These are phyloP conservation scores for Arnoldichthys spilopterus DNA, from an alignment of 2,797 vertebrate genomes.

Conservation along the genomic window DNA sequence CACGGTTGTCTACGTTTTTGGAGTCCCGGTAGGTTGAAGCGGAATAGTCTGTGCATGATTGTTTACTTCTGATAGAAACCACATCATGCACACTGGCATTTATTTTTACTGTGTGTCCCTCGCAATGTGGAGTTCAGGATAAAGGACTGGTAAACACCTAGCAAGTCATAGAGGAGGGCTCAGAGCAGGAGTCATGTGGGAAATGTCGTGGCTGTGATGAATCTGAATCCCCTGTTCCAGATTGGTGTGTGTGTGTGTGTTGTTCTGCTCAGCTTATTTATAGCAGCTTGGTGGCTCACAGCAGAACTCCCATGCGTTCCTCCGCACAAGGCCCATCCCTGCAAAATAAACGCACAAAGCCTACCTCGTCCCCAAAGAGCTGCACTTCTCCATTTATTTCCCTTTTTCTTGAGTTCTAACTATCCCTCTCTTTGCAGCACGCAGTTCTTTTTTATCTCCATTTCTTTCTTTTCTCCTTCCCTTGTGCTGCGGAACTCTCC, in stretches of 20 bases:
- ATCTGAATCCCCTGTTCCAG: constrained; percentile 53
- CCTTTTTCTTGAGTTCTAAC: background rate
- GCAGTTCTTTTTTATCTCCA: background rate
- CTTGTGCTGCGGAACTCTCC: background rate
- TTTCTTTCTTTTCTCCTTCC: background rate
- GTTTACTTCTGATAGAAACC: constrained; percentile 40
- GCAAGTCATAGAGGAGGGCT: constrained; percentile 40
- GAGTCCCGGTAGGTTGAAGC: constrained; percentile 28
- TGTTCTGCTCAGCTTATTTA: constrained; percentile 53
- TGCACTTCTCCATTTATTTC: background rate
- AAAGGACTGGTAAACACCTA: constrained; percentile 39
- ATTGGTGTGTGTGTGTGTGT: constrained; percentile 32
- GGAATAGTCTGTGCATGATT: constrained; percentile 25
- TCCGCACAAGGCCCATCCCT: constrained; percentile 40
- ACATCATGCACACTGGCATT: constrained; percentile 26
- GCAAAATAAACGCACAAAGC: constrained; percentile 6
- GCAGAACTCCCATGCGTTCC: constrained; percentile 44
- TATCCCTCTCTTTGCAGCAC: constrained; percentile 13
- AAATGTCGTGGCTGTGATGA: constrained; percentile 54
- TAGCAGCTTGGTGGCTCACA: constrained; percentile 45
- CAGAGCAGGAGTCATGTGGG: constrained; percentile 51
- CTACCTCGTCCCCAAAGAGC: constrained; percentile 25
- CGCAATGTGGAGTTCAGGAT: constrained; percentile 38
- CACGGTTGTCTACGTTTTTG: constrained; percentile 39
- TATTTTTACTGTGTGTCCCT: constrained; percentile 36